Evolutionary conservation across 2,797 vertebrate genomes (phyloP).

Genomic region (Muraenolepis orangiensis): DNA sequence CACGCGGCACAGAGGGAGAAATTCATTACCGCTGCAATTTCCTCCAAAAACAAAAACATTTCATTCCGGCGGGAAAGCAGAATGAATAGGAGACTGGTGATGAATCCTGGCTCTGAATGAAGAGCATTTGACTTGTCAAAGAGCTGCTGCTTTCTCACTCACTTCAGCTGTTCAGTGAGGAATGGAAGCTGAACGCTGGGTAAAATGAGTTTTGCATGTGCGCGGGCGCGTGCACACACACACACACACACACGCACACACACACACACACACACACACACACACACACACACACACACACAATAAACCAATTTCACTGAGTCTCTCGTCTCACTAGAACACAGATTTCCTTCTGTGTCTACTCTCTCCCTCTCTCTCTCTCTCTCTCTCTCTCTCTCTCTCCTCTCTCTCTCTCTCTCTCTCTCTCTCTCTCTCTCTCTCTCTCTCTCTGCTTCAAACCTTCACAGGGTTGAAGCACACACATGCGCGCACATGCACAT

Average conservation of each 20-base stretch:
- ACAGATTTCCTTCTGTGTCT: slow-evolving; percentile 26
- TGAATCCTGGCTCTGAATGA: slow-evolving; percentile 78
- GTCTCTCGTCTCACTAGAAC: slow-evolving; percentile 36
- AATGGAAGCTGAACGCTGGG: slow-evolving; percentile 62
- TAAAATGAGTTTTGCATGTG: slow-evolving; percentile 70
- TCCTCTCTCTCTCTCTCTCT: not conserved
- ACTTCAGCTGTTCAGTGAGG: slow-evolving; percentile 67
- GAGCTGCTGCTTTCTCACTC: slow-evolving; percentile 68
- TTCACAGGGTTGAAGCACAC: not conserved
- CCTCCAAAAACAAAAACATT: slow-evolving; percentile 82
- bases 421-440: not conserved
- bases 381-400: slow-evolving; percentile 5
- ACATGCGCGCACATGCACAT: not conserved
- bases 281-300: slow-evolving; percentile 28
- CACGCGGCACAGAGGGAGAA: slow-evolving; percentile 65
- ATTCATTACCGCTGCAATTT: slow-evolving; percentile 81
- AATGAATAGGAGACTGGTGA: too few species aligned
- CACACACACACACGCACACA: slow-evolving; percentile 28
- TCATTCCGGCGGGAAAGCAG: slow-evolving; percentile 75
- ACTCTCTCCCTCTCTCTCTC: slow-evolving; percentile 43
- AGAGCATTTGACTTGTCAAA: slow-evolving; percentile 78
- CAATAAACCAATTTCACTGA: slow-evolving; percentile 46
- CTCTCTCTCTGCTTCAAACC: not conserved
- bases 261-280: slow-evolving; percentile 32
- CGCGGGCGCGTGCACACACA: slow-evolving; percentile 39